Percentiles rank a stretch among this genome's conserved stretches.
phyloP scores from a whole-genome alignment of 2,113 vertebrate genomes.

The Columbina picui region DNA sequence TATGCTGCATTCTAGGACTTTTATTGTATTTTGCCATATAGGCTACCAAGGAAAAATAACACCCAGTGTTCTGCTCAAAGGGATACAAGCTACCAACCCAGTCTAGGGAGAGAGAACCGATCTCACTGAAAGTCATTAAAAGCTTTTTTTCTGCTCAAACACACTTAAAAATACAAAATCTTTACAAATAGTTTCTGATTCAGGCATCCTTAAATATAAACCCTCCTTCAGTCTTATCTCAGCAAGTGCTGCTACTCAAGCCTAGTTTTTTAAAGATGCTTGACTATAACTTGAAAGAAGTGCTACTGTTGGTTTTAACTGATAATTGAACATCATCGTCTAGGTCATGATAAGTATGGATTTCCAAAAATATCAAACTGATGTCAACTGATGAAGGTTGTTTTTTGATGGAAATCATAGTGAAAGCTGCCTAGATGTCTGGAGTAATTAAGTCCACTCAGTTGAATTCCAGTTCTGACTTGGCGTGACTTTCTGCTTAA shows the following conservation, averaged over 20 bases:
- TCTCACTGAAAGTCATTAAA: background rate
- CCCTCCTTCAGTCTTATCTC: background rate
- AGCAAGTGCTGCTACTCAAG: background rate
- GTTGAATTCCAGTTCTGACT: background rate
- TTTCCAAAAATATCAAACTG: background rate
- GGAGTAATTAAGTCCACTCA: background rate
- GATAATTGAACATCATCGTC: background rate
- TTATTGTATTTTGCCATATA: background rate
- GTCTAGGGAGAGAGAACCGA: background rate
- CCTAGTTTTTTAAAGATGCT: background rate
- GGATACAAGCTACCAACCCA: background rate
- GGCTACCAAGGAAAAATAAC: background rate
- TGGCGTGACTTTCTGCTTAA: background rate
- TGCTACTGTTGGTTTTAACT: background rate
- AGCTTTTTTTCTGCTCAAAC: background rate
- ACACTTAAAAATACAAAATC: background rate
- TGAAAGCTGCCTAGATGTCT: background rate
- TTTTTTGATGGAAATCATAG: background rate
- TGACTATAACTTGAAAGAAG: background rate
- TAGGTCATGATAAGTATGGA: background rate
- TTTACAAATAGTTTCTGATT: background rate
- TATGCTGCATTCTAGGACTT: background rate
- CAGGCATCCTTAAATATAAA: background rate
- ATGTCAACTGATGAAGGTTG: background rate
- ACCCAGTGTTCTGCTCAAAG: background rate